Evolutionary conservation across 2,113 vertebrate genomes (phyloP).

Genomic region (Gadus macrocephalus): DNA sequence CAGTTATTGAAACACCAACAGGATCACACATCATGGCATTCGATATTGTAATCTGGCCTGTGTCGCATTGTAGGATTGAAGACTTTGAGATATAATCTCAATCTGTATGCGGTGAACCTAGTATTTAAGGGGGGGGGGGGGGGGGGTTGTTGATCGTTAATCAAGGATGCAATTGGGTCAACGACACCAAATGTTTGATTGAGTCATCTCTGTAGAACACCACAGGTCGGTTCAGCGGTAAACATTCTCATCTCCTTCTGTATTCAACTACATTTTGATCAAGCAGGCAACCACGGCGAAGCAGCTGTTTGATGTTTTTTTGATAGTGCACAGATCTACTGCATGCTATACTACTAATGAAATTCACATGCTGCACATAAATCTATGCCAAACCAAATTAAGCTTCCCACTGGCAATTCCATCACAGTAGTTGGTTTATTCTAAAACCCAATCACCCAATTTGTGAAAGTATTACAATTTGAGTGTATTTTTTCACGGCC

Average conservation of each 20-base stretch:
- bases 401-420: background rate
- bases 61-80: too few species aligned
- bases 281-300: constrained; percentile 27
- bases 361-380: background rate
- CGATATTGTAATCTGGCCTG: too few species aligned
- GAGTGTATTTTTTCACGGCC: constrained; percentile 1
- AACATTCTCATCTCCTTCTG: background rate
- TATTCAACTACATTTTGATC: background rate
- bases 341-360: background rate
- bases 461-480: constrained; percentile 18
- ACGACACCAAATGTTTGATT: too few species aligned
- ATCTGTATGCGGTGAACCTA: too few species aligned
- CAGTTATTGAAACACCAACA: background rate
- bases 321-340: constrained; percentile 1
- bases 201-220: too few species aligned
- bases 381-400: background rate
- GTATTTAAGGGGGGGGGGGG: too few species aligned
- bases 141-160: constrained; percentile 14
- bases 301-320: background rate
- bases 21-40: too few species aligned
- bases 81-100: too few species aligned
- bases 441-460: constrained; percentile 15
- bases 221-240: too few species aligned
- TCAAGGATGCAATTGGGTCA: background rate
- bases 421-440: background rate